A percentile compares a stretch with the other conserved stretches of the same genome.
phyloP scores from a whole-genome alignment of 2,797 vertebrate genomes.

The Acipenser transmontanus region DNA sequence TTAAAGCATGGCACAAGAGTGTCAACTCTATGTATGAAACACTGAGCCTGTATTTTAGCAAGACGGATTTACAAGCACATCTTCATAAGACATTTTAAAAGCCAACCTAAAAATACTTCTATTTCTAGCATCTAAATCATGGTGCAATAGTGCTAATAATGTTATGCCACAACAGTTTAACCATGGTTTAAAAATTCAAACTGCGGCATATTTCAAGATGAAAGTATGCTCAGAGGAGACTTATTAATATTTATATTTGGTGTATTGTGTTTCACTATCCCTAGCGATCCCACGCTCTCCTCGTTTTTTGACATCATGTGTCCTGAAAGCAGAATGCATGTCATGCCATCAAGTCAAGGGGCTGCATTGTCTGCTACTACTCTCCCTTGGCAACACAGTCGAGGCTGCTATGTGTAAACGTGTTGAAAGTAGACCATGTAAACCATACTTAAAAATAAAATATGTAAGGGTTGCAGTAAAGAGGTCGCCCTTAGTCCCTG shows the following conservation, averaged over 20 bases:
- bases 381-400: neutral
- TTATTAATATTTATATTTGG: slow-evolving; percentile 36
- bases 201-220: slow-evolving; percentile 9
- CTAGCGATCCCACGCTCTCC: neutral
- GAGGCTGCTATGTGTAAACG: neutral
- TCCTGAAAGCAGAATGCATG: neutral
- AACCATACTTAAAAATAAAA: too few species aligned
- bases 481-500: too few species aligned
- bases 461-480: too few species aligned
- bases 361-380: neutral
- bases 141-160: too few species aligned
- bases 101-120: too few species aligned
- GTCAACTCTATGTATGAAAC: too few species aligned
- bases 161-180: neutral
- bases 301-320: neutral
- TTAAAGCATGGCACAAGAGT: too few species aligned
- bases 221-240: slow-evolving; percentile 2
- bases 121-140: too few species aligned
- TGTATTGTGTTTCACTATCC: slow-evolving; percentile 22
- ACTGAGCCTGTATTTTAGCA: too few species aligned
- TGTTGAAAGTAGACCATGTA: too few species aligned
- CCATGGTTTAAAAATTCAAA: neutral
- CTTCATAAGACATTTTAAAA: too few species aligned
- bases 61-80: too few species aligned
- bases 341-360: neutral